Evolutionary conservation across 2,888 invertebrate species (phyloP), one percentile per base, ranked within the genome.

Genomic region (Agrochola macilenta): DNA sequence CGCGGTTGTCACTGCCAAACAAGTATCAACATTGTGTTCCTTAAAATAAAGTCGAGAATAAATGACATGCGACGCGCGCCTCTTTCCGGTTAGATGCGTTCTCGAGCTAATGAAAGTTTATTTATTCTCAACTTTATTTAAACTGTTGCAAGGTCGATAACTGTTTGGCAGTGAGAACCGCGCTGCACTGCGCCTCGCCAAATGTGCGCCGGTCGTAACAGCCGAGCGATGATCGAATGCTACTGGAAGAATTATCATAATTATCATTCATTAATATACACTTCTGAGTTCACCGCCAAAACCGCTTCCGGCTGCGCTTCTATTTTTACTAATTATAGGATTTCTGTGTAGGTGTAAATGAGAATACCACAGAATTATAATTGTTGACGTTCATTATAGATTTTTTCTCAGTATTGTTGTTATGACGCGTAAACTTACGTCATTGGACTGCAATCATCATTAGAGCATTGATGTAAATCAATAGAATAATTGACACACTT

Each of bases 401-500:
- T 52, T 52, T 64, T 58, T 82, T 82, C 77, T 69, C 12, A 54
- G 77, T 69, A 82, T 77, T 69, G 57, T 52, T 54, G 43, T 35
- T 77, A 64, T 69, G 77, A 69, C 63, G 43, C 3, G 43, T 26
- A 7, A n/a, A 82, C 26, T 58, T 57, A 26, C 69, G 69, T 82
- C 82, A 69, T 69, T 61, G 20, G 5, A 30, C n/a, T 69, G 76
- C 60, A 26, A 20, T 69, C n/a, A 52, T 69, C 49, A 43, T 74
- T 74, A 81, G 26, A 26, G 20, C n/a, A n/a, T n/a, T n/a, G n/a
- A n/a, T n/a, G n/a, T n/a, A n/a, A n/a, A n/a, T n/a, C n/a, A n/a
- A n/a, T n/a, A n/a, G n/a, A n/a, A n/a, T 74, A 60, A 75, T 81
- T 81, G 75, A 52, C 75, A 81, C 52, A 58, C 54, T 35, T 30